phyloP scores from a whole-genome alignment of 2,888 invertebrate genomes.

The Drosophila diplacantha region DNA sequence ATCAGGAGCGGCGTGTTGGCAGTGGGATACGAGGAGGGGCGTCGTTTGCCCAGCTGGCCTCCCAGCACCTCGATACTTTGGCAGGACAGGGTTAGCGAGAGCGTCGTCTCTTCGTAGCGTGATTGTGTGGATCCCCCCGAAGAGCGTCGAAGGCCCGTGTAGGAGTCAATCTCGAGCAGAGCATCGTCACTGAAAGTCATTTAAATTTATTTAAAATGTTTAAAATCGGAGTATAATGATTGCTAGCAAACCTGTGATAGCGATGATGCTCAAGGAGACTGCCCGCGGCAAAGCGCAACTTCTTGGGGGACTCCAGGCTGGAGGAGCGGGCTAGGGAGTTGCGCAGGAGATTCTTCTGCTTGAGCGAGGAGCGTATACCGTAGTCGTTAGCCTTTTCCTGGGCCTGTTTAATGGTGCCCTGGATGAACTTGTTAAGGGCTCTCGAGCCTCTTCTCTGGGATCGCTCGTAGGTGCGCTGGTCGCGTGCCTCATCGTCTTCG shows the following conservation, averaged over 20 bases:
- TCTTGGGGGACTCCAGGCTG: constrained; percentile 90
- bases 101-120: constrained; percentile 74
- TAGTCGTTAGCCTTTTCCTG: constrained; percentile 60
- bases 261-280: constrained; percentile 80
- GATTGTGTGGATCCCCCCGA: constrained; percentile 75
- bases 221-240: background rate
- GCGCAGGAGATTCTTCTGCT: constrained; percentile 82
- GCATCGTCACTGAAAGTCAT: constrained; percentile 74
- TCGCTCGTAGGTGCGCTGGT: constrained; percentile 80
- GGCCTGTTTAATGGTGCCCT: constrained; percentile 75
- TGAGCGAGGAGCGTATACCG: constrained; percentile 83
- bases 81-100: constrained; percentile 74
- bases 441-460: constrained; percentile 78
- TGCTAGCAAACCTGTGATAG: constrained; percentile 73
- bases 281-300: constrained; percentile 87
- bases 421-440: constrained; percentile 76
- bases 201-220: background rate
- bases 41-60: constrained; percentile 58
- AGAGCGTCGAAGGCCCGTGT: constrained; percentile 72
- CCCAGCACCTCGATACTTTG: constrained; percentile 73
- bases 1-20: constrained; percentile 76
- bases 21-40: constrained; percentile 74
- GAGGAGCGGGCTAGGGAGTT: constrained; percentile 83
- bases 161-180: constrained; percentile 76
- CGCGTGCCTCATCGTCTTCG: constrained; percentile 83